These are phyloP conservation scores for Rhea pennata DNA, from an alignment of 2,113 vertebrate species.

Conservation along the genomic window DNA sequence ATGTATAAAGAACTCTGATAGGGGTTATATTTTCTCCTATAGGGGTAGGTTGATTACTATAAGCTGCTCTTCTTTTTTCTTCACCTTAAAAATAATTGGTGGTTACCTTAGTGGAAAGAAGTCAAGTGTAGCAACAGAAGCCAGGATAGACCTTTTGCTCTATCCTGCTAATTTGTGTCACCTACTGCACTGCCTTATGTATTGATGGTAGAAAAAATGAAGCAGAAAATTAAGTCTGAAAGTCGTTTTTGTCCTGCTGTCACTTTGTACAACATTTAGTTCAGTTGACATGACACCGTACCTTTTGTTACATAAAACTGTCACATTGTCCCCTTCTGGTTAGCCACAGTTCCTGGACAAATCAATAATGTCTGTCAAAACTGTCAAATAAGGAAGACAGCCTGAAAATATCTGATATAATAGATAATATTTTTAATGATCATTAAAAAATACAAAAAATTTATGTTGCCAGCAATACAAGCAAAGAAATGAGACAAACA, in stretches of 20 bases:
- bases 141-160: slow-evolving; percentile 73
- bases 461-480: background rate
- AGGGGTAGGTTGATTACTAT: slow-evolving; percentile 77
- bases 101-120: slow-evolving; percentile 73
- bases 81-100: slow-evolving; percentile 76
- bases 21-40: slow-evolving; percentile 80
- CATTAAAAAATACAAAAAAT: slow-evolving; percentile 50
- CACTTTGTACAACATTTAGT: slow-evolving; percentile 85
- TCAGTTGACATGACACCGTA: slow-evolving; percentile 84
- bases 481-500: background rate
- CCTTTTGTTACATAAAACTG: slow-evolving; percentile 88
- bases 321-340: slow-evolving; percentile 84
- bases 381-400: slow-evolving; percentile 77
- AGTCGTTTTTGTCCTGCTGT: slow-evolving; percentile 86
- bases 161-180: slow-evolving; percentile 83
- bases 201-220: slow-evolving; percentile 83
- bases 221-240: slow-evolving; percentile 88
- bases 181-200: slow-evolving; percentile 79
- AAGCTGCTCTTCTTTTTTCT: slow-evolving; percentile 77
- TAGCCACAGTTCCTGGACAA: slow-evolving; percentile 79
- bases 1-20: slow-evolving; percentile 81
- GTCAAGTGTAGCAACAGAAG: slow-evolving; percentile 79
- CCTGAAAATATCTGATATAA: slow-evolving; percentile 69
- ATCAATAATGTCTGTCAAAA: slow-evolving; percentile 85
- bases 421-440: slow-evolving; percentile 64